Evolutionary conservation across 2,113 vertebrate genomes (phyloP), one percentile per base, ranked within the genome.

Genomic region (Aptenodytes forsteri): DNA sequence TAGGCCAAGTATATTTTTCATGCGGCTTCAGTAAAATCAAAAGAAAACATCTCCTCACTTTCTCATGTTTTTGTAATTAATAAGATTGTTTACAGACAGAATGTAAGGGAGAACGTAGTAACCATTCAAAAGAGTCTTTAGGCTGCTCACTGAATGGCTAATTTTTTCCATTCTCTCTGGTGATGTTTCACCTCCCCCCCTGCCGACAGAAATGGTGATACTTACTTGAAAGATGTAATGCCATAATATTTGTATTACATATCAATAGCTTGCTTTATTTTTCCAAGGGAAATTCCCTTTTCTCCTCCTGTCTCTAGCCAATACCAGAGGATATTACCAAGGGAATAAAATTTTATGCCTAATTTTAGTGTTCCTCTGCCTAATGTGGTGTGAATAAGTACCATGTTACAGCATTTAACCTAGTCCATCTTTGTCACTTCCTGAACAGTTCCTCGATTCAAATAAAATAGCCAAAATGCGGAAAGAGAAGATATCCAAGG

Each of bases 321-420:
- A 90, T 95, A 92, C 66, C 42, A 16, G 85, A 97, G 58, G 73
- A 90, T 96, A 96, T 96, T 95, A 94, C 90, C 95, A 93, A 89
- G 97, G 95, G 96, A 98, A 97, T 96, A 97, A 97, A 96, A 98
- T 96, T 89, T 97, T 97, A 96, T 97, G 97, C 96, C 95, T 96
- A 86, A 95, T 96, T 97, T 98, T 97, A 93, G 94, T 96, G 95
- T 96, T 96, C 96, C 83, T 95, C 54, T 93, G 96, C 96, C 94
- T 98, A 98, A 94, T 96, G 96, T 95, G 93, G 95, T 97, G 94
- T 97, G 97, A 95, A 97, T 96, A 94, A 96, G 95, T 94, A 65
- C 90, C 87, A 70, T 79, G 97, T 96, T 97, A 92, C 65, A 97
- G 89, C 92, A 93, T 96, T 97, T 96, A 97, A 96, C 96, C 97